phyloP scores from a whole-genome alignment of 2,113 vertebrate genomes.

The Zosterops hypoxanthus region DNA sequence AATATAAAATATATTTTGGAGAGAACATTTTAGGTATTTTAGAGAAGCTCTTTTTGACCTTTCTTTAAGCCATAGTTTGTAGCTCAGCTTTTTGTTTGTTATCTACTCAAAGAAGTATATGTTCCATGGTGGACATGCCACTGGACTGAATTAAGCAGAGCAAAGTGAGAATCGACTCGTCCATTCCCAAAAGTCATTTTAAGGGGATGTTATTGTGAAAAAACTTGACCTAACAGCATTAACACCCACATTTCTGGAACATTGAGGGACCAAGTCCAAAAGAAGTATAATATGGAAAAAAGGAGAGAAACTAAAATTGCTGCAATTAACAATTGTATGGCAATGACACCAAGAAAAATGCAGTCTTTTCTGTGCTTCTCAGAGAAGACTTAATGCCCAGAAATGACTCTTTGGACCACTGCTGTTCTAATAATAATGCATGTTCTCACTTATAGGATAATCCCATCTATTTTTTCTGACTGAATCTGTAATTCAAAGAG shows the following conservation, averaged over 20 bases:
- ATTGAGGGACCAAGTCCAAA: background rate
- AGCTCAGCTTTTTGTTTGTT: background rate
- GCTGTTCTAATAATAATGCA: background rate
- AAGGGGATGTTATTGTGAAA: background rate
- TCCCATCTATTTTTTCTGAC: constrained; percentile 29
- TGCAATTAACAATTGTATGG: background rate
- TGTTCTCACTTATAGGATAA: background rate
- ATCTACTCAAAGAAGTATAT: background rate
- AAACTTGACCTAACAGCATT: background rate
- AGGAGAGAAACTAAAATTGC: background rate
- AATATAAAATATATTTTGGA: background rate
- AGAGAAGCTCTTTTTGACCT: background rate
- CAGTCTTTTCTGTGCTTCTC: background rate
- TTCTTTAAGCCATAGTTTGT: background rate
- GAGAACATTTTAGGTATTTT: constrained; percentile 2
- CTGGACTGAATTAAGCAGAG: background rate
- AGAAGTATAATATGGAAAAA: background rate
- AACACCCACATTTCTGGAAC: background rate
- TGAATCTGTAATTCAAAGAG: constrained; percentile 2
- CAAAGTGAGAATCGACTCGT: background rate
- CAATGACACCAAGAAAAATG: background rate
- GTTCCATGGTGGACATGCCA: background rate
- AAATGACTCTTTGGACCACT: background rate
- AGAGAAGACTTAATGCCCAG: background rate
- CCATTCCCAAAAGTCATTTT: constrained; percentile 1